Conservation (phyloP, 2,888 invertebrate species). For the Scaptomyza flava region DNA sequence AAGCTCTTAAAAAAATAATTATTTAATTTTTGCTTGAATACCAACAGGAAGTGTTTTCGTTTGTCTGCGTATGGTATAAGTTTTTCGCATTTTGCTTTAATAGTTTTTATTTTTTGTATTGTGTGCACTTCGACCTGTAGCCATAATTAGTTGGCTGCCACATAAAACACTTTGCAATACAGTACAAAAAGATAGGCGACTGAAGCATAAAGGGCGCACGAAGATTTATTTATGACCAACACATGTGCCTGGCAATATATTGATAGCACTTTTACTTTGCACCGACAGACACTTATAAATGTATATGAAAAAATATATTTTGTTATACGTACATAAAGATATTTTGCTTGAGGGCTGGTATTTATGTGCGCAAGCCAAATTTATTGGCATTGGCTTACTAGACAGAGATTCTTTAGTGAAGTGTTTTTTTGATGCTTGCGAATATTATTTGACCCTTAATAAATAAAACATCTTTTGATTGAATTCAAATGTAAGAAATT, state of each 20-base stretch:
- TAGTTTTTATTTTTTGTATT: neutral
- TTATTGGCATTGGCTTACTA: constrained; percentile 71
- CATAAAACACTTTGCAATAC: constrained; percentile 26
- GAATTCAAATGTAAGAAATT: constrained; percentile 2
- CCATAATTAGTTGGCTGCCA: constrained; percentile 31
- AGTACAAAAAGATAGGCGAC: neutral
- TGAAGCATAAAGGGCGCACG: neutral
- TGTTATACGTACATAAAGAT: constrained; percentile 11
- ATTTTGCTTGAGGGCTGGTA: constrained; percentile 3
- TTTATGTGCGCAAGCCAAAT: constrained; percentile 50
- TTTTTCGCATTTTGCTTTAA: neutral
- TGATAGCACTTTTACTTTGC: constrained; percentile 17
- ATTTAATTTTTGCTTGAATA: neutral
- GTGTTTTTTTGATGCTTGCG: constrained; percentile 27
- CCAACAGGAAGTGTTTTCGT: neutral
- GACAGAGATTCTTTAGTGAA: constrained; percentile 10
- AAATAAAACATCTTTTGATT: constrained; percentile 36
- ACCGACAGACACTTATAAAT: constrained; percentile 9
- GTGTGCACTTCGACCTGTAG: constrained; percentile 12
- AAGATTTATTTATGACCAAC: constrained; percentile 55
- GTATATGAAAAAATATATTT: constrained; percentile 1
- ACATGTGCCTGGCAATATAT: constrained; percentile 33
- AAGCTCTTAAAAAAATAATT: neutral
- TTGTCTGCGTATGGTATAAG: neutral
- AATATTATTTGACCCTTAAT: constrained; percentile 52